These are phyloP conservation scores for Drosophila antonietae DNA, from an alignment of 2,888 invertebrate species.

Conservation along the genomic window DNA sequence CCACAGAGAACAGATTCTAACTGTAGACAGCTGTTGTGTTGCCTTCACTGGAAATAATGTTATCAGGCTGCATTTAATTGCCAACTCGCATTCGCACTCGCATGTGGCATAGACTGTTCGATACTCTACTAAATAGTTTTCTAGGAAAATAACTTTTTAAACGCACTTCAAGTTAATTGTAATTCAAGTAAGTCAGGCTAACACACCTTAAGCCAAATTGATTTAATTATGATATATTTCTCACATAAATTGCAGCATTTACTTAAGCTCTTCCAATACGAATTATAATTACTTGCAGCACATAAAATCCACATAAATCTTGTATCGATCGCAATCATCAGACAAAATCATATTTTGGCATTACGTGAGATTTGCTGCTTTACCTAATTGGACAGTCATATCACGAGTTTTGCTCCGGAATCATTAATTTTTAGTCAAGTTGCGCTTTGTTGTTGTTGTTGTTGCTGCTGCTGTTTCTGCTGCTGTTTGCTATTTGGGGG, in stretches of 20 bases:
- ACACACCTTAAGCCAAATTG: background rate
- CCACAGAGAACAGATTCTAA: conserved; percentile 12
- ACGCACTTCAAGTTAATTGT: background rate
- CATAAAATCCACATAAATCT: conserved; percentile 27
- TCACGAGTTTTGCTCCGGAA: conserved; percentile 26
- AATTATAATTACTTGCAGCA: conserved; percentile 28
- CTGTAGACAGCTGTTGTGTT: conserved; percentile 60
- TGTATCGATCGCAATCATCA: conserved; percentile 4
- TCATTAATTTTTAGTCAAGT: conserved; percentile 11
- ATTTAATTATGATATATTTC: background rate
- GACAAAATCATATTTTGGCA: conserved; percentile 10
- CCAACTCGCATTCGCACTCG: background rate
- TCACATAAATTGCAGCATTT: background rate
- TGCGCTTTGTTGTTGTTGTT: background rate
- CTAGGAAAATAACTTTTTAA: conserved; percentile 2
- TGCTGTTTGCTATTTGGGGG: conserved; percentile 1
- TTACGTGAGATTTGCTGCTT: conserved; percentile 13
- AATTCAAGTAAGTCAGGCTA: background rate
- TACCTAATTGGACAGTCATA: conserved; percentile 38
- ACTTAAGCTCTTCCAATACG: background rate
- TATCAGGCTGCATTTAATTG: conserved; percentile 66
- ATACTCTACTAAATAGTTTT: conserved; percentile 12
- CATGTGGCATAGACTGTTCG: background rate
- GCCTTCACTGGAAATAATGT: conserved; percentile 68
- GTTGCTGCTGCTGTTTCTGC: background rate